Percentiles rank a stretch among this genome's conserved stretches.
phyloP scores from a whole-genome alignment of 2,888 invertebrate species.

The Ochlodes sylvanus region DNA sequence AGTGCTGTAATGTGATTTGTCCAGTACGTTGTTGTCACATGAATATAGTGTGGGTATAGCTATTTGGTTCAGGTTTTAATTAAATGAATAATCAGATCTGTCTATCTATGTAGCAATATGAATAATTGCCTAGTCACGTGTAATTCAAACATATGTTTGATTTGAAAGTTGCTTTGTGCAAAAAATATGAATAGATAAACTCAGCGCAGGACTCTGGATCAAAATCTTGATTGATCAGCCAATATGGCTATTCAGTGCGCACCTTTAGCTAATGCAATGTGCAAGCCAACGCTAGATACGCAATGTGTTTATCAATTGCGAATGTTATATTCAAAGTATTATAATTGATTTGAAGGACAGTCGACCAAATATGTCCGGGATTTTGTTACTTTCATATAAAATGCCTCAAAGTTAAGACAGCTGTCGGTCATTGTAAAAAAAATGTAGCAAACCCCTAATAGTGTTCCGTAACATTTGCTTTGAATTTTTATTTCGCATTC shows the following conservation, averaged over 20 bases:
- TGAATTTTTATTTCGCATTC: too few relatives aligned
- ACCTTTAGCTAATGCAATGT: constrained; percentile 44
- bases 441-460: too few relatives aligned
- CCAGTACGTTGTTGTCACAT: constrained; percentile 19
- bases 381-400: constrained; percentile 8
- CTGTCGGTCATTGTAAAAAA: constrained; percentile 47
- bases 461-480: too few relatives aligned
- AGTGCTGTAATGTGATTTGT: constrained; percentile 40
- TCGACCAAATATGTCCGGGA: not conserved
- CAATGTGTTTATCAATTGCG: constrained; percentile 69
- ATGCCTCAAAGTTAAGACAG: constrained; percentile 47
- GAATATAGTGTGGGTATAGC: not conserved
- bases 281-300: constrained; percentile 50
- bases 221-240: constrained; percentile 45
- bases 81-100: constrained; percentile 14
- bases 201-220: constrained; percentile 29
- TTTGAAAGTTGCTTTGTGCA: constrained; percentile 34
- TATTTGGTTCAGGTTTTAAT: not conserved
- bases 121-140: constrained; percentile 28
- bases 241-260: constrained; percentile 44
- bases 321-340: constrained; percentile 40
- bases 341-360: constrained; percentile 23
- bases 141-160: constrained; percentile 32
- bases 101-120: constrained; percentile 24
- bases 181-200: constrained; percentile 24